Conservation (phyloP, 2,888 invertebrate genomes). For the Pseudeuparius sepicola region DNA sequence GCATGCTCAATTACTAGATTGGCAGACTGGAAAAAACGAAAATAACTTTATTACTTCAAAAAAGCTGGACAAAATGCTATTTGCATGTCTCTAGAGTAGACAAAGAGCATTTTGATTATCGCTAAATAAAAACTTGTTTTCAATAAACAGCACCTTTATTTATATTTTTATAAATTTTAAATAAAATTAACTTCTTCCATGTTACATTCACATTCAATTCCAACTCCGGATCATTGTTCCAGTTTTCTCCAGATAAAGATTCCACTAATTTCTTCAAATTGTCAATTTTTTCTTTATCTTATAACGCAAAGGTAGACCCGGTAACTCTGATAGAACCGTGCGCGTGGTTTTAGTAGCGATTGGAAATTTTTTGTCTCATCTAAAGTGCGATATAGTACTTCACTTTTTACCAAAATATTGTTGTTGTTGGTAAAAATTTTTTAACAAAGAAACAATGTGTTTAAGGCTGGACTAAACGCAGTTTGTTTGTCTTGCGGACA, state of each 20-base stretch:
- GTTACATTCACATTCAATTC: slow-evolving; percentile 8
- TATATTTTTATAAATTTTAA: slow-evolving; percentile 12
- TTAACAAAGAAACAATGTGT: too few relatives aligned
- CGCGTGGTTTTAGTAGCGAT: not conserved
- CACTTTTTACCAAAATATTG: too few relatives aligned
- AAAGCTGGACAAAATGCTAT: slow-evolving; percentile 12
- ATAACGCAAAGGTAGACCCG: slow-evolving; percentile 10
- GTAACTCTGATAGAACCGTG: slow-evolving; percentile 8
- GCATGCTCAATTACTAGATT: too few relatives aligned
- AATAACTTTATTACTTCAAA: slow-evolving; percentile 11
- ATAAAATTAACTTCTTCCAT: slow-evolving; percentile 12
- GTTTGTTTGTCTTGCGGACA: too few relatives aligned
- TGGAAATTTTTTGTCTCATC: too few relatives aligned
- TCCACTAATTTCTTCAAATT: slow-evolving; percentile 5
- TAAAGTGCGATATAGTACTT: too few relatives aligned
- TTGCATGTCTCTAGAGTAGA: slow-evolving; percentile 14
- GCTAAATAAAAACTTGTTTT: slow-evolving; percentile 5
- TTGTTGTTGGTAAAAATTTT: too few relatives aligned
- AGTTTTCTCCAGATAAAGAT: slow-evolving; percentile 9
- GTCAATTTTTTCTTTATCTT: slow-evolving; percentile 2
- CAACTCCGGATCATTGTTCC: slow-evolving; percentile 11
- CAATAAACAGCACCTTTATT: slow-evolving; percentile 9
- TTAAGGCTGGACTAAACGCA: too few relatives aligned
- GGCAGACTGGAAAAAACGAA: slow-evolving; percentile 8
- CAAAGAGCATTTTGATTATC: slow-evolving; percentile 11